Evolutionary conservation across 2,797 vertebrate genomes (phyloP), one percentile per base, ranked within the genome.

Genomic region (Atherinosoma microstoma): DNA sequence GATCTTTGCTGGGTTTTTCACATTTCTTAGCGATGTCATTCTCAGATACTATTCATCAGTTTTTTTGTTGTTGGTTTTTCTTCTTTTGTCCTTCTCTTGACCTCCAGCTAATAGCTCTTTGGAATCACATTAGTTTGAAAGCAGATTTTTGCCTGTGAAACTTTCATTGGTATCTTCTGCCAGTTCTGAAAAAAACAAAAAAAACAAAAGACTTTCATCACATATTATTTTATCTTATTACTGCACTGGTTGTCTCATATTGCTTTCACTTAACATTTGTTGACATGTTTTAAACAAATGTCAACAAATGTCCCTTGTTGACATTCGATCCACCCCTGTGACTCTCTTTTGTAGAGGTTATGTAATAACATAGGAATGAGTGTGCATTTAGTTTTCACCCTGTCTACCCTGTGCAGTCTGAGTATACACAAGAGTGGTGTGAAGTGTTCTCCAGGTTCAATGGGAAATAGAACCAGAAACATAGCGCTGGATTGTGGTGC

Each of bases 341-440:
- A 1, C 15, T 2, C 27, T 20, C 18, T 62, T 60, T 45, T 58
- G n/a, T 20, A 40, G 16, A 20, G 32, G 29, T 66, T 75, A 58
- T 45, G 1, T 34, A 30, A 27, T 62, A 34, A 27, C 36, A 64
- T 58, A 35, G 53, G 11, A n/a, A 5, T n/a, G 22, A 51, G 59
- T 76, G 22, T 75, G 32, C 24, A 8, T 57, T 29, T 0, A 73
- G 69, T 68, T 70, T 78, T 74, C 66, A 51, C 12, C 66, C 54
- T 20, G 34, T 79, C 47, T 40, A 8, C 38, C 22, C 11, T 40
- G 36, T 66, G 53, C 29, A 54, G 61, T 34, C 34, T 64, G 34
- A 65, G 42, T 30, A 73, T 18, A 58, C 34, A 64, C 6, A 56
- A 45, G 54, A 1, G 35, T n/a, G 24, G 32, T 57, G 42, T 73